Evolutionary conservation across 2,888 invertebrate species (phyloP), one percentile per base, ranked within the genome.

Genomic region (Nomada flava): DNA sequence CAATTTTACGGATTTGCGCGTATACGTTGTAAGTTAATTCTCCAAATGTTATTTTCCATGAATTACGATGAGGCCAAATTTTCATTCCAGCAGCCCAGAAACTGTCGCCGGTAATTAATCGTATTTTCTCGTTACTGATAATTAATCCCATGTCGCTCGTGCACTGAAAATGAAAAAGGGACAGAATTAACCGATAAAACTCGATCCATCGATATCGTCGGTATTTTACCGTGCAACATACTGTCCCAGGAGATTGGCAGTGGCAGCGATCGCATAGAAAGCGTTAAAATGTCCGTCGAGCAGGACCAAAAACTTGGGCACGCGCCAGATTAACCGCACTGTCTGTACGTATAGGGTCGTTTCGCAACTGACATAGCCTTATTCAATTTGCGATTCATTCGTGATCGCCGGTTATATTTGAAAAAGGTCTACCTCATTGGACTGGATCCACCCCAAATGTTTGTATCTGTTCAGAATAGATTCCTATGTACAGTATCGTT

Each of bases 61-160:
- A 80, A 76, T 80, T 76, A 72, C 62, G 50, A 64, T n/a, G n/a
- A 36, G 18, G 10, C 44, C 57, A 63, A 79, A 85, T 85, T 85
- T 74, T 77, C 52, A 53, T 76, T 60, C 57, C 47, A 15, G 53
- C 50, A 50, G 59, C 18, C 69, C 68, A 62, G 75, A 62, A 78
- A 60, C 77, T 74, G 80, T 82, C 77, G 50, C 79, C 63, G 57
- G 79, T 81, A 85, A 86, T 85, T 88, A 88, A 88, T 86, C 82
- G 76, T 62, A 63, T 80, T 83, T 84, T 55, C 85, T 85, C 84
- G 88, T 88, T 89, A 82, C 71, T 83, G 85, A 88, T 87, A 88
- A 89, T 89, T 89, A 88, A 89, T 89, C 88, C 85, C 86, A 50
- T 53, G 79, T 69, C 69, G 82, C 62, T 80, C 71, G 75, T 79